These are phyloP conservation scores for Syrista parreyssii DNA, from an alignment of 2,888 invertebrate genomes.

Conservation along the genomic window DNA sequence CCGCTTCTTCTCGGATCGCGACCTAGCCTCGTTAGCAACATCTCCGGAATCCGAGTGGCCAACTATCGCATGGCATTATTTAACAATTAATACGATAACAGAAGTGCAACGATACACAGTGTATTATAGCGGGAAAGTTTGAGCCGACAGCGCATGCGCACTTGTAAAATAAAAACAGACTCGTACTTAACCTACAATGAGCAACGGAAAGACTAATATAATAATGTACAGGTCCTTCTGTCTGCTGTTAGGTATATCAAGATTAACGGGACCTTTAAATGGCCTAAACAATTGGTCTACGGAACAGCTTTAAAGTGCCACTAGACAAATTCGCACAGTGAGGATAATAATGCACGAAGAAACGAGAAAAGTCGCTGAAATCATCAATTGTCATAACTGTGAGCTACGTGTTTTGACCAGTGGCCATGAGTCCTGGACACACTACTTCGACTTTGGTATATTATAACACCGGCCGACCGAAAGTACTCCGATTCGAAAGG, in stretches of 20 bases:
- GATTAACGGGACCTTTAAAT: neutral
- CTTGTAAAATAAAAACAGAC: neutral
- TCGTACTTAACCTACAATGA: neutral
- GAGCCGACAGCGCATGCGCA: neutral
- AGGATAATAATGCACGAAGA: neutral
- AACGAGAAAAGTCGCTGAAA: neutral
- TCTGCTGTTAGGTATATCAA: neutral
- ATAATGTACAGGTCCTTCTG: neutral
- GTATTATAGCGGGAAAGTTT: neutral
- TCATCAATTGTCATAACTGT: neutral
- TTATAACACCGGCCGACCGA: neutral
- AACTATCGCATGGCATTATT: neutral
- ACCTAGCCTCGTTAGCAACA: slow-evolving; percentile 19
- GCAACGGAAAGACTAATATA: neutral
- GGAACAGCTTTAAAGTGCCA: neutral
- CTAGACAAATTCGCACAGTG: neutral
- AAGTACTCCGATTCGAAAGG: neutral
- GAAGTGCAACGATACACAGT: neutral
- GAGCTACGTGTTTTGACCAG: neutral
- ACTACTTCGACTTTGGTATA: neutral
- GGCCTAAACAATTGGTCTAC: neutral
- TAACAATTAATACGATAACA: neutral
- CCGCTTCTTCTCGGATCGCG: slow-evolving; percentile 20
- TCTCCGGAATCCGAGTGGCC: slow-evolving; percentile 4
- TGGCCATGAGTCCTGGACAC: neutral